Evolutionary conservation across 2,888 invertebrate genomes (phyloP).

Genomic region (Scrobipalpa atriplicella): DNA sequence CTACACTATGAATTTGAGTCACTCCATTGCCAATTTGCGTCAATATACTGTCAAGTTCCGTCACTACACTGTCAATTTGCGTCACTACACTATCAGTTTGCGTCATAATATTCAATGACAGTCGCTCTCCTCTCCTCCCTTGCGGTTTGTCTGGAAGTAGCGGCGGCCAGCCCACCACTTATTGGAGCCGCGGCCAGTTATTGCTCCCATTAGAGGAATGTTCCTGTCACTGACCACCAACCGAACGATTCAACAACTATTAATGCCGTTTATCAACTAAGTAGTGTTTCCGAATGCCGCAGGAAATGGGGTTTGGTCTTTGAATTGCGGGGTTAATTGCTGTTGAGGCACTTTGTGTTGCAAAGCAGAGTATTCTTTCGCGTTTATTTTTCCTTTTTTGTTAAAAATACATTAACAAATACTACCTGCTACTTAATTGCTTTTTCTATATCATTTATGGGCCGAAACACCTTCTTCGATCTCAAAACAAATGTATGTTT

Average conservation of each 20-base stretch:
- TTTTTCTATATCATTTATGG: too few relatives aligned
- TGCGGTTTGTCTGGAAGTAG: background rate
- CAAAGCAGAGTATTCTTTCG: too few relatives aligned
- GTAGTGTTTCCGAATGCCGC: background rate
- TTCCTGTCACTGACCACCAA: conserved; percentile 40
- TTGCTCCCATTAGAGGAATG: conserved; percentile 58
- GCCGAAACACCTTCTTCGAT: too few relatives aligned
- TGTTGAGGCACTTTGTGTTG: background rate
- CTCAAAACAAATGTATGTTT: too few relatives aligned
- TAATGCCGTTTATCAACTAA: conserved; percentile 12
- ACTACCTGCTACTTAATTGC: too few relatives aligned
- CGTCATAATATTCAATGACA: background rate
- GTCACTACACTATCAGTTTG: background rate
- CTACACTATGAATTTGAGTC: too few relatives aligned
- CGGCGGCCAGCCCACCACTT: conserved; percentile 47
- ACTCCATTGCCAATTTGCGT: too few relatives aligned
- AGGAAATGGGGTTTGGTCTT: background rate
- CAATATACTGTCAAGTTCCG: too few relatives aligned
- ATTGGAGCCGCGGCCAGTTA: conserved; percentile 63
- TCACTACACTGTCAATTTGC: too few relatives aligned
- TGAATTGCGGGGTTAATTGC: background rate
- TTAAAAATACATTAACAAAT: too few relatives aligned
- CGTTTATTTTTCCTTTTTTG: too few relatives aligned
- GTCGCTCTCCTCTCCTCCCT: background rate
- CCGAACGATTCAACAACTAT: conserved; percentile 31